phyloP scores from a whole-genome alignment of 2,888 invertebrate species.

The Trachelus tabidus region DNA sequence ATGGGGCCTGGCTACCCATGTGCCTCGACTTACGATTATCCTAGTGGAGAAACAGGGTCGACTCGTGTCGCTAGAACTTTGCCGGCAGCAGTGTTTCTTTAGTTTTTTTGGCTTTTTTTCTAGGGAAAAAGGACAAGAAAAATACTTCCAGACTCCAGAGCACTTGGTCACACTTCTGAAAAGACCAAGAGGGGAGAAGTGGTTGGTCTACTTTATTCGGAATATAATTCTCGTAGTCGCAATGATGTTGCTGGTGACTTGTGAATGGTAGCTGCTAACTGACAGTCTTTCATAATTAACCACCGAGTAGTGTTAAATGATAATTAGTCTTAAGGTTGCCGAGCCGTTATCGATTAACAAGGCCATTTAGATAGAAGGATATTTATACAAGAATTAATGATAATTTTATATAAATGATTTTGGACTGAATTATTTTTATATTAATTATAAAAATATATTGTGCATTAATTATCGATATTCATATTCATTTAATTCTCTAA shows the following conservation, averaged over 20 bases:
- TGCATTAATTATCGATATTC: neutral
- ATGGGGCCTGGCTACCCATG: neutral
- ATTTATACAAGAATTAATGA: neutral
- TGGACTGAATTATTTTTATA: neutral
- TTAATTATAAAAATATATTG: neutral
- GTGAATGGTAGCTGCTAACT: neutral
- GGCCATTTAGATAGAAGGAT: neutral
- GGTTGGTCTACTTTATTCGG: constrained; percentile 54
- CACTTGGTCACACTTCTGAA: constrained; percentile 52
- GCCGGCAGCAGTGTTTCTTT: neutral
- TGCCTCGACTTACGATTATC: neutral
- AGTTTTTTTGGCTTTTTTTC: neutral
- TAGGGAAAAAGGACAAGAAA: neutral
- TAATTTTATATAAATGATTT: neutral
- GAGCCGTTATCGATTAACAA: neutral
- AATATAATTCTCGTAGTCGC: constrained; percentile 38
- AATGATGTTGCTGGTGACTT: neutral
- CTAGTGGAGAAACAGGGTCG: neutral
- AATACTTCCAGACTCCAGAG: constrained; percentile 36
- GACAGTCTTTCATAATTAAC: neutral
- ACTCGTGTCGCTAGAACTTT: neutral
- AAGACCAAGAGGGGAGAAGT: constrained; percentile 42
- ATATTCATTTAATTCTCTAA: neutral
- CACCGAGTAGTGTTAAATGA: neutral
- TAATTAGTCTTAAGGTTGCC: neutral